Conservation (phyloP, 2,888 invertebrate species). For the Cantharis nigra region DNA sequence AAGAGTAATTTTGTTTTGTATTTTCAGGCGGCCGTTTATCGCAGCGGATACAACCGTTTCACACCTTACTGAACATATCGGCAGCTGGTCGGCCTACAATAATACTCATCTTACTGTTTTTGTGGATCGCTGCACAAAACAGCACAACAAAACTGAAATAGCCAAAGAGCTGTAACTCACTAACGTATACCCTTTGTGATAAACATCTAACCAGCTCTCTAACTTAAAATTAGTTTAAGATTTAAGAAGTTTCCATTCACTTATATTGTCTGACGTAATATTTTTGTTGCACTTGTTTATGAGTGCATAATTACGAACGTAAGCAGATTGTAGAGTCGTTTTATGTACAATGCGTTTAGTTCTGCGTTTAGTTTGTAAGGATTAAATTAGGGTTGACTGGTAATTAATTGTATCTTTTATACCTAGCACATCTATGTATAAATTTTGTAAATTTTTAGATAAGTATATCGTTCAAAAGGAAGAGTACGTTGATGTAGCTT, state of each 20-base stretch:
- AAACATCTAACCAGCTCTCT: conserved; percentile 56
- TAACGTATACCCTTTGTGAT: conserved; percentile 55
- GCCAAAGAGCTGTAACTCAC: conserved; percentile 56
- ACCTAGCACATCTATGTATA: conserved; percentile 20
- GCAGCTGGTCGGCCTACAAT: conserved; percentile 52
- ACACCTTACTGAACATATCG: conserved; percentile 79
- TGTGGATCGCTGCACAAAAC: conserved; percentile 50
- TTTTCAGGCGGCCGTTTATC: conserved; percentile 86
- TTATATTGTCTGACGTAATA: conserved; percentile 24
- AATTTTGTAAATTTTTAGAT: conserved; percentile 20
- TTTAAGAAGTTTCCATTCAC: conserved; percentile 47
- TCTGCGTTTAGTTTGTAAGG: conserved; percentile 26
- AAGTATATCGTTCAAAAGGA: conserved; percentile 3
- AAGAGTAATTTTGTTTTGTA: conserved; percentile 6
- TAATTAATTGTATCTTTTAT: conserved; percentile 17
- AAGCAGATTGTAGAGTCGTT: background rate
- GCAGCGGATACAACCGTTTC: conserved; percentile 94
- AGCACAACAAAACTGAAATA: conserved; percentile 48
- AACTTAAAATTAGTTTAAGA: conserved; percentile 40
- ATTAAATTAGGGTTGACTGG: conserved; percentile 27
- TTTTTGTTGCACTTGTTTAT: background rate
- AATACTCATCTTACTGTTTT: conserved; percentile 45
- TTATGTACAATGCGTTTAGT: conserved; percentile 1
- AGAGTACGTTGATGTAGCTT: conserved; percentile 14
- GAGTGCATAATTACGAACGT: background rate